Conservation (phyloP, 2,113 vertebrate species). For the Myotis davidii region DNA sequence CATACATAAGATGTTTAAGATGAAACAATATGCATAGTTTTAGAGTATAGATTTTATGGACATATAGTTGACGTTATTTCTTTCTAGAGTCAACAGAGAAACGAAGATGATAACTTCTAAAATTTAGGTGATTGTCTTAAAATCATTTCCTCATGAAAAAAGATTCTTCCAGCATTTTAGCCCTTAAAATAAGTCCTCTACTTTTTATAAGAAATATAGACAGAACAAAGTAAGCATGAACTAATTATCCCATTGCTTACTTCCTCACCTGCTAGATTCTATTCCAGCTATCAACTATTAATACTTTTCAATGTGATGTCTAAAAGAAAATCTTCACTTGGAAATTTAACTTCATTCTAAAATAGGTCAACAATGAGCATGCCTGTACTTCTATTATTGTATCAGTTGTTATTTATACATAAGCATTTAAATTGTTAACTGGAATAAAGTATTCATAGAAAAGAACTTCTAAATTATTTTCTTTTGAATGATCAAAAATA, state of each 20-base stretch:
- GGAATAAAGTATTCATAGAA: slow-evolving; percentile 58
- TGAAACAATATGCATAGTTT: not conserved
- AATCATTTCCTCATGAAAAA: not conserved
- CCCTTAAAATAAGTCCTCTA: slow-evolving; percentile 39
- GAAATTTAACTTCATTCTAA: slow-evolving; percentile 55
- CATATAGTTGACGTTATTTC: not conserved
- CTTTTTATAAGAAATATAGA: not conserved
- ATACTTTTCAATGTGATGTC: slow-evolving; percentile 33
- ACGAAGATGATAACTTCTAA: not conserved
- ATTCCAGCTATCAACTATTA: not conserved
- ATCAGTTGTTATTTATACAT: slow-evolving; percentile 66
- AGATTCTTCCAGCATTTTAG: not conserved
- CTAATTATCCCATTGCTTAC: slow-evolving; percentile 46
- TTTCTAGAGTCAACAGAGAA: slow-evolving; percentile 46
- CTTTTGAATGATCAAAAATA: not conserved
- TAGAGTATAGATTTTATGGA: slow-evolving; percentile 22
- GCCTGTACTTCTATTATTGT: slow-evolving; percentile 46
- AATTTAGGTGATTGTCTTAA: slow-evolving; percentile 24
- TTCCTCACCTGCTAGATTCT: slow-evolving; percentile 59
- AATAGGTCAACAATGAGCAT: slow-evolving; percentile 63
- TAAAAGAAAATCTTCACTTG: slow-evolving; percentile 48
- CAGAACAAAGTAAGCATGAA: slow-evolving; percentile 17
- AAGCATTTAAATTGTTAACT: slow-evolving; percentile 1
- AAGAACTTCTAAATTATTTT: slow-evolving; percentile 60
- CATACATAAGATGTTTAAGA: slow-evolving; percentile 10